These are phyloP conservation scores for Linurgus olivaceus DNA, from an alignment of 2,797 vertebrate genomes.

Conservation along the genomic window DNA sequence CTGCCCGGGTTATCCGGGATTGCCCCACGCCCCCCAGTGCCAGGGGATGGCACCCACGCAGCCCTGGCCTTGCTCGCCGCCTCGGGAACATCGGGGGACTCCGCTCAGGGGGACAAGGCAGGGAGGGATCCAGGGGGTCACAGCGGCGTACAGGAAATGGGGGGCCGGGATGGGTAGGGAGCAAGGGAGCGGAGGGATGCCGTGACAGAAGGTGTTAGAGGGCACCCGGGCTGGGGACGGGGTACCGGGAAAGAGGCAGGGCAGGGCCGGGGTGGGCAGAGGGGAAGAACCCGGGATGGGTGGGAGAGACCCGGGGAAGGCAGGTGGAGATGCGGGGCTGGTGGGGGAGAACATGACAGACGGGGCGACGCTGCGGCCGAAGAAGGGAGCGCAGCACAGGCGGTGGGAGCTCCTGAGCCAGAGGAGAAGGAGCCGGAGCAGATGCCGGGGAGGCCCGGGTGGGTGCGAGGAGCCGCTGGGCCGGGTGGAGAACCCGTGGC, in stretches of 20 bases:
- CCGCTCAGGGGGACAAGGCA: neutral
- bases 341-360: rapidly evolving
- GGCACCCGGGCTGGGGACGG: neutral
- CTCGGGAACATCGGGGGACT: neutral
- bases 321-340: too few species aligned
- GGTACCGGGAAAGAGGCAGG: neutral
- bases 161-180: neutral
- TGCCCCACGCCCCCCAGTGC: rapidly evolving
- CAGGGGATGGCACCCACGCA: neutral
- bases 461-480: neutral
- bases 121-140: too few species aligned
- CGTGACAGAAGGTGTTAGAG: neutral
- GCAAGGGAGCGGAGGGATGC: rapidly evolving
- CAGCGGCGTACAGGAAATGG: neutral
- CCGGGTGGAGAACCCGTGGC: too few species aligned
- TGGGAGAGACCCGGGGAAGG: too few species aligned
- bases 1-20: rapidly evolving
- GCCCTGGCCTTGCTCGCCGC: too few species aligned
- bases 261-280: too few species aligned
- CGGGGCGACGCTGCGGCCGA: neutral
- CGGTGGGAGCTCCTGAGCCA: neutral
- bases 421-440: too few species aligned
- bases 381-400: too few species aligned
- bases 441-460: too few species aligned
- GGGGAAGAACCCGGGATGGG: neutral